Evolutionary conservation across 2,797 vertebrate species (phyloP).

Genomic region (Coregonus suidteri): DNA sequence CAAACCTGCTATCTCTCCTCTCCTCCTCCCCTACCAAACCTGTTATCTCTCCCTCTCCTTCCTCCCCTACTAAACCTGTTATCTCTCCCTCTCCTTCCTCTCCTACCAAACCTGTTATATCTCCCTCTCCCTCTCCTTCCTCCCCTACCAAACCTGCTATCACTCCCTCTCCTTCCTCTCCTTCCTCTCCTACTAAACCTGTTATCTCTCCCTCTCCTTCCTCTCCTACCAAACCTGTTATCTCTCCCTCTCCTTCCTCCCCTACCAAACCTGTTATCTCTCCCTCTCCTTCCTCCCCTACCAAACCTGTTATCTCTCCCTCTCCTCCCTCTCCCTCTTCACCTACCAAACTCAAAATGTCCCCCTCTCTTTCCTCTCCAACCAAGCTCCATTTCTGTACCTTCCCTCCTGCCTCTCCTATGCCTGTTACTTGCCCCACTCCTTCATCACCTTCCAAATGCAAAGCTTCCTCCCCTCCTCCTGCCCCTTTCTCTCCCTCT

Average conservation of each 20-base stretch:
- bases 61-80: neutral
- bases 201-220: neutral
- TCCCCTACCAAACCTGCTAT: too few relatives aligned
- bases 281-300: neutral
- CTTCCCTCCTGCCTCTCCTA: slow-evolving; percentile 19
- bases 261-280: neutral
- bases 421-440: slow-evolving; percentile 17
- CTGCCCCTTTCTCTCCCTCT: neutral
- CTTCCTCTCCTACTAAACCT: neutral
- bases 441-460: slow-evolving; percentile 20
- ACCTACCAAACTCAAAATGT: neutral
- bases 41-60: slow-evolving; percentile 3
- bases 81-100: neutral
- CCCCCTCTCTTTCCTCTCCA: slow-evolving; percentile 17
- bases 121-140: neutral
- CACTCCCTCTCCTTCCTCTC: neutral
- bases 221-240: neutral
- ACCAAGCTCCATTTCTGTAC: slow-evolving; percentile 8
- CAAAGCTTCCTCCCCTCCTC: slow-evolving; percentile 3
- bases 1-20: slow-evolving; percentile 2
- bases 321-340: slow-evolving; percentile 1
- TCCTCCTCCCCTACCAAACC: neutral
- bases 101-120: neutral
- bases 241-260: neutral
- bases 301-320: neutral